phyloP scores from a whole-genome alignment of 2,888 invertebrate species.

The Ellobium chinense region DNA sequence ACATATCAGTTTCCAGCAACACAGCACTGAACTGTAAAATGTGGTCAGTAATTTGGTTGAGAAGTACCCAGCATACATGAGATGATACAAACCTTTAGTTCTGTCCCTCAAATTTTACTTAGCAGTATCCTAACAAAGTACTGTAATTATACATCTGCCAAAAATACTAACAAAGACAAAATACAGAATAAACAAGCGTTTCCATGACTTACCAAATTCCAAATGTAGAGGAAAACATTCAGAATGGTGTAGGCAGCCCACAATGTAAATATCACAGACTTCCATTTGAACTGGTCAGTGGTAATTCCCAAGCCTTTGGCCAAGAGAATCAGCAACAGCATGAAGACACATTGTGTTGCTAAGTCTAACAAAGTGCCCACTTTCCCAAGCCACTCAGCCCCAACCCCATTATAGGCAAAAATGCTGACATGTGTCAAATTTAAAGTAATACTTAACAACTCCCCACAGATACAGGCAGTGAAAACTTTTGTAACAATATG shows the following conservation, averaged over 20 bases:
- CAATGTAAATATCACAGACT: conserved; percentile 89
- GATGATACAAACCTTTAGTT: too few relatives aligned
- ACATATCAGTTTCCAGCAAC: too few relatives aligned
- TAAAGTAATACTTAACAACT: conserved; percentile 91
- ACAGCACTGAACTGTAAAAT: too few relatives aligned
- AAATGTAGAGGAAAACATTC: conserved; percentile 94
- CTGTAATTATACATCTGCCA: too few relatives aligned
- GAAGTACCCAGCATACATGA: too few relatives aligned
- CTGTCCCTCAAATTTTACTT: too few relatives aligned
- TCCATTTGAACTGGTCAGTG: conserved; percentile 91
- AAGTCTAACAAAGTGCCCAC: conserved; percentile 96
- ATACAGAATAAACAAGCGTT: not conserved
- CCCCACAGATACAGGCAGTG: conserved; percentile 90
- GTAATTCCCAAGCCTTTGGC: conserved; percentile 99
- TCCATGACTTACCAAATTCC: conserved; percentile 91
- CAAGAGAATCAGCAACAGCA: conserved; percentile 92
- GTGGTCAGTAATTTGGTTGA: too few relatives aligned
- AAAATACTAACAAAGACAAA: too few relatives aligned
- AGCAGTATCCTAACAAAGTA: too few relatives aligned
- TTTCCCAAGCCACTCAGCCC: conserved; percentile 89
- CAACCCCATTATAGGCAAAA: conserved; percentile 94
- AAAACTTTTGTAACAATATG: conserved; percentile 95
- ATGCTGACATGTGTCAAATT: conserved; percentile 93
- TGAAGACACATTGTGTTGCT: conserved; percentile 93
- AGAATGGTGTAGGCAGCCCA: conserved; percentile 95